Percentiles rank a stretch among this genome's conserved stretches.
phyloP scores from a whole-genome alignment of 2,888 invertebrate genomes.

The Seladonia tumulorum region DNA sequence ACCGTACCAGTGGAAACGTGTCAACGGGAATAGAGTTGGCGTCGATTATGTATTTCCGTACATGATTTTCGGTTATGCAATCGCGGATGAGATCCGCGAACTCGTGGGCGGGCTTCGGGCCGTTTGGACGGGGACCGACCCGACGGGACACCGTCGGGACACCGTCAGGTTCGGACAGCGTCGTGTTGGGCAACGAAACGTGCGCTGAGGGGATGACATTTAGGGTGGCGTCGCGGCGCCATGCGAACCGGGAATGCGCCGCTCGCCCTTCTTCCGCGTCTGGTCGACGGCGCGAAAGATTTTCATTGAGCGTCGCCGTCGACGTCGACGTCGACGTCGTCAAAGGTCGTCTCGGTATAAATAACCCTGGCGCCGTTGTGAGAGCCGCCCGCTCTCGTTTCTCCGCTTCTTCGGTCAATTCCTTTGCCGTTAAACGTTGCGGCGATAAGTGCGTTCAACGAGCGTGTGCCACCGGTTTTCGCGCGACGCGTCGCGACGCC shows the following conservation, averaged over 20 bases:
- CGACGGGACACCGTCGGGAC: not conserved
- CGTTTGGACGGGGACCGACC: not conserved
- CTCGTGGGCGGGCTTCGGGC: not conserved
- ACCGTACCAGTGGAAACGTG: not conserved
- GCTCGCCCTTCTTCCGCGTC: slow-evolving; percentile 56
- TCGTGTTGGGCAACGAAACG: slow-evolving; percentile 13
- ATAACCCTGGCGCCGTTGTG: slow-evolving; percentile 77
- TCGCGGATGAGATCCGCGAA: not conserved
- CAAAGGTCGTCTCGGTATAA: slow-evolving; percentile 79
- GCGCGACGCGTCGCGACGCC: not conserved
- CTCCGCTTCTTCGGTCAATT: slow-evolving; percentile 56
- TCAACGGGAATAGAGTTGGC: slow-evolving; percentile 39
- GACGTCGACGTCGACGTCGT: slow-evolving; percentile 67
- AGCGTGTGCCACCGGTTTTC: not conserved
- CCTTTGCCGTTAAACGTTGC: slow-evolving; percentile 47
- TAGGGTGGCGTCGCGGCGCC: slow-evolving; percentile 56
- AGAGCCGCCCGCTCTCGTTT: slow-evolving; percentile 59
- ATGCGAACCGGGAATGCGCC: slow-evolving; percentile 34
- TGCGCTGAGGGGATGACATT: slow-evolving; percentile 54
- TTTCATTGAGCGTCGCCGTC: slow-evolving; percentile 69
- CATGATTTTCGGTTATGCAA: slow-evolving; percentile 35
- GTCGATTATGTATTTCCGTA: slow-evolving; percentile 11
- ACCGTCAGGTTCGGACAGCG: not conserved
- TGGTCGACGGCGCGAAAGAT: slow-evolving; percentile 61
- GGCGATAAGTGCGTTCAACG: slow-evolving; percentile 13